Base-by-base conservation (phyloP, 1,140 invertebrate genomes). In the Drosophila jambulina region DNA sequence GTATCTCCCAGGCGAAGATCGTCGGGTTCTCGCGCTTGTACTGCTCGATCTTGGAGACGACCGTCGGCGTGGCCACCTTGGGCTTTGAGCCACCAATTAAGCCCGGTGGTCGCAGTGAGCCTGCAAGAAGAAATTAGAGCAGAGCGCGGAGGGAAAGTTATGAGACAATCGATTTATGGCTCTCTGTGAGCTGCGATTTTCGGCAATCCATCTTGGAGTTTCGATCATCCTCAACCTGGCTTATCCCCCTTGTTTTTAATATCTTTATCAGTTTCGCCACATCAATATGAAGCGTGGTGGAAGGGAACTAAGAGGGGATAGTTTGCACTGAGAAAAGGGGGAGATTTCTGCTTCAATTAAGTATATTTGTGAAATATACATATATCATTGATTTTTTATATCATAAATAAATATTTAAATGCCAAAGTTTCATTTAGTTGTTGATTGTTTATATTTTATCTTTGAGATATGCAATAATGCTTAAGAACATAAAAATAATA, bases 81-180 rank as follows among this genome's bases (percentile, higher is more conserved):
- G 99, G 99, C 94, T 99, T 99, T 93, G 98, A 99, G 56, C 99
- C 99, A 61, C 99, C 99, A 88, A 99, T 99, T 83, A 99, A 95
- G 54, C 98, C 97, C 38, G 98, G 98, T 82, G 98, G 97, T 85
- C 97, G 95, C 69, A 99, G 95, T 29, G 98, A 98, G 75, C 98
- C 98, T 97, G 95, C 62, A 95, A 95, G 27, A 46, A 19, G 4
- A 36, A 34, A 54, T 54, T 54, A 54, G 32, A 36, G 27, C 48
- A 45, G 43, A 58, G 58, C 77, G 45, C 23, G 65, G 38, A 23
- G 34, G 27, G 13, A 54, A 48, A 54, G 56, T 29, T 64, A 64
- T 75, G 59, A 58, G 60, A 60, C 59, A 72, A 71, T 56, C 43
- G 65, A 69, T 67, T 80, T 62, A 59, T 72, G 56, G 48, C 40